Conservation (phyloP, 1,140 invertebrate species). For the Macrotrachela quadricornifera region DNA sequence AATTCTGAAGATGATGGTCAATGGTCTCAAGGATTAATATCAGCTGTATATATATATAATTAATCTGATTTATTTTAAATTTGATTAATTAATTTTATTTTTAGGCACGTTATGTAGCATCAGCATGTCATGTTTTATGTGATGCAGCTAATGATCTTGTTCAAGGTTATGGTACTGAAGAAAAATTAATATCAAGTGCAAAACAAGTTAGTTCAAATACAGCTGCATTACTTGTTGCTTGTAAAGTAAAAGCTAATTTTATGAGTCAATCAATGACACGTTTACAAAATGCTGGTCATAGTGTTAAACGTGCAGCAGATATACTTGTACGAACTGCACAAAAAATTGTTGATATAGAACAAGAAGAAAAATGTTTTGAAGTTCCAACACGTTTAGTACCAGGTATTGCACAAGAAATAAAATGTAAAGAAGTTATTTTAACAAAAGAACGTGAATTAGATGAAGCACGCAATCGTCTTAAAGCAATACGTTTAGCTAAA, state of each 20-base stretch:
- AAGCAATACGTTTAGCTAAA: too few species aligned
- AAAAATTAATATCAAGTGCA: conserved; percentile 80
- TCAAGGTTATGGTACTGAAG: conserved; percentile 75
- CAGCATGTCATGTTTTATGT: conserved; percentile 83
- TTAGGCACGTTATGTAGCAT: conserved; percentile 66
- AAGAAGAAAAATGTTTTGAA: conserved; percentile 57
- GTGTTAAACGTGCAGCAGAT: conserved; percentile 88
- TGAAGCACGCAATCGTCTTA: conserved; percentile 40
- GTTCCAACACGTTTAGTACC: conserved; percentile 75
- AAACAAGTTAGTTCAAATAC: conserved; percentile 89
- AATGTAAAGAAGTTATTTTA: conserved; percentile 47
- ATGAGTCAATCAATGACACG: conserved; percentile 73
- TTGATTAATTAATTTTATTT: background rate
- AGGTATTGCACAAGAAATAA: conserved; percentile 37
- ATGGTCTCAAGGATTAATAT: conserved; percentile 92
- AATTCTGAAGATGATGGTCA: conserved; percentile 60
- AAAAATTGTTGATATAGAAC: conserved; percentile 67
- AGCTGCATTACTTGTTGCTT: conserved; percentile 82
- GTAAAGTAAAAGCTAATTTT: conserved; percentile 90
- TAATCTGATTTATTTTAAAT: background rate
- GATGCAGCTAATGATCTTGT: conserved; percentile 90
- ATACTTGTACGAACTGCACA: conserved; percentile 79
- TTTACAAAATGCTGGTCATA: conserved; percentile 51
- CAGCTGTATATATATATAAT: conserved; percentile 41
- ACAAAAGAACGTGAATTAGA: conserved; percentile 76